phyloP scores from a whole-genome alignment of 2,113 vertebrate genomes.

The Astatotilapia flaviijosephi region DNA sequence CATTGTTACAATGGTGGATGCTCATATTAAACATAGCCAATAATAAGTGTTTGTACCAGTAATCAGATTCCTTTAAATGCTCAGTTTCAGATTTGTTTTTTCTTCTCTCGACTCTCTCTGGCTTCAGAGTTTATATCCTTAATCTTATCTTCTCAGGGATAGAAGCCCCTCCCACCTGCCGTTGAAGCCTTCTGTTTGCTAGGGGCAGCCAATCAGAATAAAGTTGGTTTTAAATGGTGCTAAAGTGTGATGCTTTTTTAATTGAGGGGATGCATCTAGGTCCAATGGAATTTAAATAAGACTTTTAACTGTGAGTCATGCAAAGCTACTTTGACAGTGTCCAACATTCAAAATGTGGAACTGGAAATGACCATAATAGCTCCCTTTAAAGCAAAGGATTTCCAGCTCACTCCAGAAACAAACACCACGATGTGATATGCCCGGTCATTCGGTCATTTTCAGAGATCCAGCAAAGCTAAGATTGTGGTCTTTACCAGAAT shows the following conservation, averaged over 20 bases:
- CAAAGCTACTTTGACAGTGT: neutral
- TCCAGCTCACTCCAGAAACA: neutral
- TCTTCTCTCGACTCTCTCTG: neutral
- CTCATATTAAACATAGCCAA: neutral
- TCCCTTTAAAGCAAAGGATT: neutral
- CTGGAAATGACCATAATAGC: neutral
- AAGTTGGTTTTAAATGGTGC: neutral
- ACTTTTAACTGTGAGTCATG: neutral
- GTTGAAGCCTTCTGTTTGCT: neutral
- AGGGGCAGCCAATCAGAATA: neutral
- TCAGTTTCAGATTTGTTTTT: neutral
- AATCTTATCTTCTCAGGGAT: neutral
- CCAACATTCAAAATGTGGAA: neutral
- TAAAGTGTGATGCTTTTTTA: neutral
- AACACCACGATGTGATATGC: neutral
- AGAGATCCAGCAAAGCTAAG: neutral
- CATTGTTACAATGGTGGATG: neutral
- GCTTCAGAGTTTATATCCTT: neutral
- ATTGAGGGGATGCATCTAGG: neutral
- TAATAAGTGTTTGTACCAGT: too few species aligned
- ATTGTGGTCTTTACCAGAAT: constrained; percentile 30
- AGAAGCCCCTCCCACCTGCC: neutral
- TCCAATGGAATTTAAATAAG: neutral
- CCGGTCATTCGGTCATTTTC: neutral
- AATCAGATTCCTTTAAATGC: neutral